Percentiles rank a stretch among this genome's conserved stretches.
Conservation (phyloP, 2,888 invertebrate genomes). For the Limnephilus rhombicus region DNA sequence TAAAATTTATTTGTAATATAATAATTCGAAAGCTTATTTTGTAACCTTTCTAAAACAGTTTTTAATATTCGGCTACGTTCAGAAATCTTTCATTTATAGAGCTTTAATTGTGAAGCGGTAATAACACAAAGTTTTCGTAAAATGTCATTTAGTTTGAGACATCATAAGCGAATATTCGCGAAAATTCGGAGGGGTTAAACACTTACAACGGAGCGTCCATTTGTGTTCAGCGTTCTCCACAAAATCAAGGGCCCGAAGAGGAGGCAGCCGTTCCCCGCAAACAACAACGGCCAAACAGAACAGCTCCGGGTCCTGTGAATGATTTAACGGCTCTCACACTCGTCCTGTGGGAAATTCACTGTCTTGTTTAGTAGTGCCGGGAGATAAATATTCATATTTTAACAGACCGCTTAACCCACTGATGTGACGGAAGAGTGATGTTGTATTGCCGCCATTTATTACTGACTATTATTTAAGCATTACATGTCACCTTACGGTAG, state of each 20-base stretch:
- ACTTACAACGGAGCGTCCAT: background rate
- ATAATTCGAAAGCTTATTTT: too few species aligned
- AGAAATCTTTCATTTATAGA: too few species aligned
- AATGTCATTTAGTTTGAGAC: too few species aligned
- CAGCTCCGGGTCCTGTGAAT: constrained; percentile 5
- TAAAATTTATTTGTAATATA: too few species aligned
- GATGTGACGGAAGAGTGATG: background rate
- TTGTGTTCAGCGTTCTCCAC: background rate
- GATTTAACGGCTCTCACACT: constrained; percentile 30
- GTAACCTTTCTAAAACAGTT: too few species aligned
- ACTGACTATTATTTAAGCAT: background rate
- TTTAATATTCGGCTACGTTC: too few species aligned
- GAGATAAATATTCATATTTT: constrained; percentile 35
- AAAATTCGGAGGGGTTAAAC: too few species aligned
- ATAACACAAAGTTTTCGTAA: too few species aligned
- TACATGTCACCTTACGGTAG: background rate
- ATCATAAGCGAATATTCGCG: too few species aligned
- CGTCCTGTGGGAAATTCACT: constrained; percentile 36
- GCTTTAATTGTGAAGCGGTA: too few species aligned
- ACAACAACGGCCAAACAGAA: background rate
- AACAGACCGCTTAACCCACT: constrained; percentile 28
- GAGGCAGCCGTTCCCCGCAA: background rate
- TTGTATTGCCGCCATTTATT: background rate
- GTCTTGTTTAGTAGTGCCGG: background rate
- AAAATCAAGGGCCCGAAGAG: background rate